Evolutionary conservation across 2,113 vertebrate species (phyloP).

Genomic region (Vicugna pacos): DNA sequence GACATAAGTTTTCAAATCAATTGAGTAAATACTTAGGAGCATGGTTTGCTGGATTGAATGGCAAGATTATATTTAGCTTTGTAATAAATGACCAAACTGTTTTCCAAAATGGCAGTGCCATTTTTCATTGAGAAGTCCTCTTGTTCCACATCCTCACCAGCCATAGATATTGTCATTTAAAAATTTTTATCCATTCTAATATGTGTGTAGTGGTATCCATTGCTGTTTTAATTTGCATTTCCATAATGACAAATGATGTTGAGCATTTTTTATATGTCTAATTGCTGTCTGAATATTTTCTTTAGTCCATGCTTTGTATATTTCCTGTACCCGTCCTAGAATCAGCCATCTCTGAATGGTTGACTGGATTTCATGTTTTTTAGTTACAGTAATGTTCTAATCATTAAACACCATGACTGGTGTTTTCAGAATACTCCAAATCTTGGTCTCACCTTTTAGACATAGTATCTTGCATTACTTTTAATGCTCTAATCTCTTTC

Average conservation of each 20-base stretch:
- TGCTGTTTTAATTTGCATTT: constrained; percentile 37
- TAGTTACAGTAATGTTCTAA: background rate
- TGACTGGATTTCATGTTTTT: background rate
- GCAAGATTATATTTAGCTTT: background rate
- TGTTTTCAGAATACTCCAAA: constrained; percentile 34
- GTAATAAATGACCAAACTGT: background rate
- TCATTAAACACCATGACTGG: background rate
- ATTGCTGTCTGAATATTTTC: background rate
- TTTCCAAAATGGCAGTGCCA: background rate
- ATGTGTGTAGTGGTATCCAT: background rate
- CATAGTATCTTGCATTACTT: constrained; percentile 8
- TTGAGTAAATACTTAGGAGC: background rate
- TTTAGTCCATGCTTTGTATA: background rate
- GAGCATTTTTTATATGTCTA: background rate
- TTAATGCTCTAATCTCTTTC: background rate
- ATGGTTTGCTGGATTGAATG: background rate
- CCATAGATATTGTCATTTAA: background rate
- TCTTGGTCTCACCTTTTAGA: background rate
- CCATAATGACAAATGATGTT: background rate
- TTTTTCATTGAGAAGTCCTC: background rate
- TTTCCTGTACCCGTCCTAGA: background rate
- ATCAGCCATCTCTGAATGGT: background rate
- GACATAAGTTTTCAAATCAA: constrained; percentile 14
- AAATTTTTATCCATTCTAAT: background rate
- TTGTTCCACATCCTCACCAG: background rate